Conservation (phyloP, 2,113 vertebrate genomes). For the Megalops atlanticus region DNA sequence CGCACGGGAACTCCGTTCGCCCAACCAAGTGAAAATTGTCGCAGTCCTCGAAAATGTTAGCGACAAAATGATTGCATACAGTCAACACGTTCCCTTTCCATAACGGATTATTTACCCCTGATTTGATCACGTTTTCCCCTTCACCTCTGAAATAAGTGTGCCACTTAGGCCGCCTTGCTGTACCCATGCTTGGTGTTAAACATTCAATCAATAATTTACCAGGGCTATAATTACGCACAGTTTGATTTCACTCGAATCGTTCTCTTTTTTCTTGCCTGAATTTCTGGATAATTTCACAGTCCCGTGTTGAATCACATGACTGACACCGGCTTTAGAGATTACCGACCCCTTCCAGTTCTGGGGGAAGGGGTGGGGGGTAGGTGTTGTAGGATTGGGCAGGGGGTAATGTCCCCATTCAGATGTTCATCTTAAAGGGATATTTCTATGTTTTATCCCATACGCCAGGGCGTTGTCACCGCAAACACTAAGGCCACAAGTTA, state of each 20-base stretch:
- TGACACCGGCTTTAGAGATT: constrained; percentile 13
- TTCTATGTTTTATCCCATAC: no score
- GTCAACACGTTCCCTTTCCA: not conserved
- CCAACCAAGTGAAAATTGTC: not conserved
- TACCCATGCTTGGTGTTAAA: constrained; percentile 28
- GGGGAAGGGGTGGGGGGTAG: not conserved
- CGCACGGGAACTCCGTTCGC: not conserved
- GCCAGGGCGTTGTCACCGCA: not conserved
- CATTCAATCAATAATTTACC: constrained; percentile 32
- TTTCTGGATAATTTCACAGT: constrained; percentile 17
- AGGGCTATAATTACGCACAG: constrained; percentile 20
- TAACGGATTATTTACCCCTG: not conserved
- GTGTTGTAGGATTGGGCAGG: not conserved
- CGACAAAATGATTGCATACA: not conserved
- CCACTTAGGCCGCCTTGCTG: constrained; percentile 2
- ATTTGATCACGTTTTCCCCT: not conserved
- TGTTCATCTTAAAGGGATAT: no score
- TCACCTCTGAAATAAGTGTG: constrained; percentile 8
- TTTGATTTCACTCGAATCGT: not conserved
- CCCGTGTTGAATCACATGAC: constrained; percentile 11
- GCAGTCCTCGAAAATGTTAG: not conserved
- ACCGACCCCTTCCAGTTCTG: not conserved
- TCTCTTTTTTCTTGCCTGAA: not conserved
- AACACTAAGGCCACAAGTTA: not conserved
- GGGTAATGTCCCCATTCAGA: not conserved